phyloP scores from a whole-genome alignment of 2,888 invertebrate genomes.

The Pimpla rufipes region DNA sequence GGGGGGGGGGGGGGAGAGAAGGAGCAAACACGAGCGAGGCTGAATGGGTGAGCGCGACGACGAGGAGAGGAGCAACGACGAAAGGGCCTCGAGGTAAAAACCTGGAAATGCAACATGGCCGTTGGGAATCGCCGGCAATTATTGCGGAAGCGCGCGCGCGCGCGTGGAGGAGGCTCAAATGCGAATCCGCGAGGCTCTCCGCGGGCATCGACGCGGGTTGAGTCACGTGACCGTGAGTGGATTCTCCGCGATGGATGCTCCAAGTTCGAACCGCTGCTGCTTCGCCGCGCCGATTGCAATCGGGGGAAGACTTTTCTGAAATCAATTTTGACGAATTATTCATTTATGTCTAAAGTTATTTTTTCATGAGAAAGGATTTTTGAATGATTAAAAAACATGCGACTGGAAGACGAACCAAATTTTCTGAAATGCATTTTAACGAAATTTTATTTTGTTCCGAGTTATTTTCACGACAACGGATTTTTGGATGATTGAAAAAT shows the following conservation, averaged over 20 bases:
- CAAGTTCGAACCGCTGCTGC: neutral
- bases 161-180: slow-evolving; percentile 78
- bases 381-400: no score
- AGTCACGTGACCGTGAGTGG: neutral
- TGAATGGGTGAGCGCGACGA: slow-evolving; percentile 38
- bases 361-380: no score
- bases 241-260: neutral
- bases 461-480: no score
- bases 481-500: no score
- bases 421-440: no score
- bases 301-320: neutral
- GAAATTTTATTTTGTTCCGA: no score
- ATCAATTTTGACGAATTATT: neutral
- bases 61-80: slow-evolving; percentile 9
- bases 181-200: slow-evolving; percentile 72
- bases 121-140: slow-evolving; percentile 81
- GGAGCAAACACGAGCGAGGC: slow-evolving; percentile 11
- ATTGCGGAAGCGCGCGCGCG: slow-evolving; percentile 77
- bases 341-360: no score
- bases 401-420: no score
- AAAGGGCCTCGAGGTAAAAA: slow-evolving; percentile 76
- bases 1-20: slow-evolving; percentile 42
- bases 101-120: slow-evolving; percentile 83
- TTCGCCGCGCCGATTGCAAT: neutral
- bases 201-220: slow-evolving; percentile 2